A percentile compares a stretch with the other conserved stretches of the same genome.
Conservation (phyloP, 2,797 vertebrate genomes). For the Pipistrellus nathusii region DNA sequence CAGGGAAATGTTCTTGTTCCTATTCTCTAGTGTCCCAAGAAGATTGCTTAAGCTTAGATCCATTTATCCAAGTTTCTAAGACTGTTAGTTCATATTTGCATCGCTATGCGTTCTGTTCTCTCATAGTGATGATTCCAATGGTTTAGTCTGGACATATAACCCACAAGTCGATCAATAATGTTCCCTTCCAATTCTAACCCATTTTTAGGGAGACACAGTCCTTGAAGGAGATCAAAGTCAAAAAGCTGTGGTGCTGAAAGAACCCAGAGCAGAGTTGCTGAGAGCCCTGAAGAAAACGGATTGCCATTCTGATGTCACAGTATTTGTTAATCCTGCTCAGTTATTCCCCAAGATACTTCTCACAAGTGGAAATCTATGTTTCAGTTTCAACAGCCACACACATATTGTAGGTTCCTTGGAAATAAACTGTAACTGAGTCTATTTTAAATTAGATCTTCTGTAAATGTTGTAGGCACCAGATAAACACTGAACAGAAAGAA, state of each 20-base stretch:
- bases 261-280: not conserved
- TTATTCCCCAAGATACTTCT: not conserved
- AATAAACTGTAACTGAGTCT: conserved; percentile 30
- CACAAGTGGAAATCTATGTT: not conserved
- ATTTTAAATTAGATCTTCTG: conserved; percentile 46
- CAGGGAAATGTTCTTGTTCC: not conserved
- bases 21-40: not conserved
- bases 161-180: not conserved
- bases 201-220: not conserved
- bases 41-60: not conserved
- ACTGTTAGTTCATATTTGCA: not conserved
- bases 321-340: not conserved
- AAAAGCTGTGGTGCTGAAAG: not conserved
- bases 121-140: not conserved
- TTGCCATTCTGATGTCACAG: not conserved
- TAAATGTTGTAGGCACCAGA: conserved; percentile 9
- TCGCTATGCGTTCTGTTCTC: not conserved
- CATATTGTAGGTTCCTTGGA: conserved; percentile 4
- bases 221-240: not conserved
- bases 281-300: not conserved
- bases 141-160: not conserved
- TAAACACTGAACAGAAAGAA: conserved; percentile 25
- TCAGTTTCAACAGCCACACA: not conserved
- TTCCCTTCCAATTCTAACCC: not conserved
- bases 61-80: not conserved